Conservation (phyloP, 2,113 vertebrate genomes). For the Ornithorhynchus anatinus region DNA sequence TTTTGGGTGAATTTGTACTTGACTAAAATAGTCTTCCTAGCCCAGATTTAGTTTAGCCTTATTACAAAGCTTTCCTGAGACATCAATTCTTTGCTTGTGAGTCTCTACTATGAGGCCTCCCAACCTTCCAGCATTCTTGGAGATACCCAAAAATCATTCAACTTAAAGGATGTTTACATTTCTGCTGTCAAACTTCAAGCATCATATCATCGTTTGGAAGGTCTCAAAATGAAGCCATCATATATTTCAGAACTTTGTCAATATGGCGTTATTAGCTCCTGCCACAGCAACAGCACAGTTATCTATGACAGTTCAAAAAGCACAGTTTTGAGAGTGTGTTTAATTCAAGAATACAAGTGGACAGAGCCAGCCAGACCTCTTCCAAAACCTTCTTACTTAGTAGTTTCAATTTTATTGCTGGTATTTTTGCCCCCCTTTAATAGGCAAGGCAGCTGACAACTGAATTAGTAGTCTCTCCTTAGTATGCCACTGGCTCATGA, state of each 20-base stretch:
- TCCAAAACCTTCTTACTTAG: constrained; percentile 61
- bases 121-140: neutral
- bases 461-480: constrained; percentile 92
- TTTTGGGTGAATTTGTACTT: too few relatives aligned
- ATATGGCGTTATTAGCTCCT: constrained; percentile 48
- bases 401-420: constrained; percentile 66
- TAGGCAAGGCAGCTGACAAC: constrained; percentile 94
- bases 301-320: constrained; percentile 56
- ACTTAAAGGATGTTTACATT: constrained; percentile 11
- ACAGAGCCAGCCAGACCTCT: constrained; percentile 64
- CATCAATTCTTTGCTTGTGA: too few relatives aligned
- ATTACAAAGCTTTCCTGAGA: neutral
- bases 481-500: constrained; percentile 91
- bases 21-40: too few relatives aligned
- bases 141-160: neutral
- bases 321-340: constrained; percentile 49
- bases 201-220: constrained; percentile 37
- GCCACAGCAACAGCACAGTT: neutral
- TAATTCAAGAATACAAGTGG: constrained; percentile 66
- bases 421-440: constrained; percentile 76
- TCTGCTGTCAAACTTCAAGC: constrained; percentile 54
- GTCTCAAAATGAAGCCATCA: constrained; percentile 42
- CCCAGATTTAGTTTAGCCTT: too few relatives aligned
- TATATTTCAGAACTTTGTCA: constrained; percentile 44
- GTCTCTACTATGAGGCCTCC: neutral